Evolutionary conservation across 2,888 invertebrate genomes (phyloP), one percentile per base, ranked within the genome.

Genomic region (Peribatodes rhomboidaria): DNA sequence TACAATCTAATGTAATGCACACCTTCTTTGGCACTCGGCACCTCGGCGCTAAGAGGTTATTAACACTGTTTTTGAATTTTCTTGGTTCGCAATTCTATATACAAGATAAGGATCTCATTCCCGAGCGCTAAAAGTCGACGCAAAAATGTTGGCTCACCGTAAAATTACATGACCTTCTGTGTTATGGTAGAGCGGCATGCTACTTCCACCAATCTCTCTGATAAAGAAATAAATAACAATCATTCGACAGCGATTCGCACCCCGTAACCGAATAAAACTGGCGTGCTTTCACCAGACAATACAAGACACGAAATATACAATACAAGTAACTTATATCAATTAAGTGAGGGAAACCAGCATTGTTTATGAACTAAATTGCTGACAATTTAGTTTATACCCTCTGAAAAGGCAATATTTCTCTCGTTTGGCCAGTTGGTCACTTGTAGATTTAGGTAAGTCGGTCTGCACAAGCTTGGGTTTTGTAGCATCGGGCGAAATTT

Each of bases 171-270:
- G 53, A 35, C 65, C 65, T 65, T 47, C 55, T 20, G 6, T 33
- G 39, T 61, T 52, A 60, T 56, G 44, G 49, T 50, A 37, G 39
- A 47, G 47, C 4, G 52, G 20, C 65, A 65, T 53, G 65, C 65
- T 16, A 61, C 56, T 55, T 18, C 54, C 39, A 61, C 52, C 65
- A 61, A 61, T 60, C 20, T 44, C 41, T 50, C 42, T 42, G 59
- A 64, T 59, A 61, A 56, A 65, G 60, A 60, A 52, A 65, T 60
- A 56, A 65, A 65, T 61, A 65, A 61, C 49, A 57, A 37, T 6
- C 27, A 31, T 44, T 44, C 55, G 49, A 22, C 54, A 22, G 14
- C 20, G 35, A 39, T 64, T 64, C 44, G 44, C 65, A 60, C 65
- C 59, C 65, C 50, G 44, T 50, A 49, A 22, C 50, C 41, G 22